Conservation (phyloP, 2,113 vertebrate species). For the Dryoscopus gambensis region DNA sequence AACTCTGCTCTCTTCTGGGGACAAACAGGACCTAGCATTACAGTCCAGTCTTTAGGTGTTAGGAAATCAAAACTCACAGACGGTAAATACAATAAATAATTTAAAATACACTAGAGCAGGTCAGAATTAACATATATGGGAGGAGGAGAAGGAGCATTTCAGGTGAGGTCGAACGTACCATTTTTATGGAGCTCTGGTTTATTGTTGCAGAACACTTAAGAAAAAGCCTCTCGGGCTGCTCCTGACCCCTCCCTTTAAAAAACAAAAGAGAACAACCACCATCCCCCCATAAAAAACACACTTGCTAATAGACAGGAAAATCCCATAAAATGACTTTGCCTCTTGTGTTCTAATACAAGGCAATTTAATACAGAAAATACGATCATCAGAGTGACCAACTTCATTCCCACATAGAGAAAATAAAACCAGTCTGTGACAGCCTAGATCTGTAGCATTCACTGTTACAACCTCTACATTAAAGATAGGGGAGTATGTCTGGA, state of each 20-base stretch:
- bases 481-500: neutral
- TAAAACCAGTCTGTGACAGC: neutral
- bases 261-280: neutral
- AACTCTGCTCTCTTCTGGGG: neutral
- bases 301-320: neutral
- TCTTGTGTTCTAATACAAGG: neutral
- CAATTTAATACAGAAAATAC: neutral
- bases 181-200: neutral
- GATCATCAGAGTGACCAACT: neutral
- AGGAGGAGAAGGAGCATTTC: neutral
- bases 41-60: too few relatives aligned
- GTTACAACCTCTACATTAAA: neutral
- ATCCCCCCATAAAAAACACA: neutral
- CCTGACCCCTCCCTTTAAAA: neutral
- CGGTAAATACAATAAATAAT: neutral
- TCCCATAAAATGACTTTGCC: neutral
- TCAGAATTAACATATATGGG: neutral
- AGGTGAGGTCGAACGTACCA: neutral
- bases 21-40: neutral
- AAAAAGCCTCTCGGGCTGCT: neutral
- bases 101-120: neutral
- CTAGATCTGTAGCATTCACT: neutral
- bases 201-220: neutral
- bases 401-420: neutral
- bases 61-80: neutral